phyloP scores from a whole-genome alignment of 2,888 invertebrate species.

The Andrena hattorfiana region DNA sequence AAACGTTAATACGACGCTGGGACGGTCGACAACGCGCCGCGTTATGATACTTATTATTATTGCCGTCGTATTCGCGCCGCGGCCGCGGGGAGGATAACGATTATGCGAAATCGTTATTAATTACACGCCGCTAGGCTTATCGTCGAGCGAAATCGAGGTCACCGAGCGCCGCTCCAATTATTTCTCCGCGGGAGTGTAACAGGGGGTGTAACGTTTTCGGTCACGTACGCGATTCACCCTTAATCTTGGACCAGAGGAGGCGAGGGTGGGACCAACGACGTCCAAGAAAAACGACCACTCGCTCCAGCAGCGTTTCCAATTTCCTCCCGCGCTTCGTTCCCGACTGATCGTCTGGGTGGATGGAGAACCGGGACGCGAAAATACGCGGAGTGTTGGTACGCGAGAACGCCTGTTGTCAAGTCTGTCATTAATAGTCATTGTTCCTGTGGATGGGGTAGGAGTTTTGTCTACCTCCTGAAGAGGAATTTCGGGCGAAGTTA shows the following conservation, averaged over 20 bases:
- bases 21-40: conserved; percentile 29
- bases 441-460: neutral
- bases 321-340: conserved; percentile 25
- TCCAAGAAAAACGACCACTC: conserved; percentile 36
- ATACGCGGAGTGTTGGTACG: neutral
- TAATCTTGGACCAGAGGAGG: conserved; percentile 28
- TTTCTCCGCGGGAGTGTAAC: conserved; percentile 29
- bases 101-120: conserved; percentile 66
- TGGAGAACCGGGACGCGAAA: neutral
- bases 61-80: conserved; percentile 29
- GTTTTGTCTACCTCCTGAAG: too few relatives aligned
- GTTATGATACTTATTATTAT: conserved; percentile 49
- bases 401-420: neutral
- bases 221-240: conserved; percentile 54
- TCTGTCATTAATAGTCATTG: neutral
- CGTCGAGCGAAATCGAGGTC: conserved; percentile 52
- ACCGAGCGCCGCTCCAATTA: conserved; percentile 42
- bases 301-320: conserved; percentile 31
- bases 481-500: too few relatives aligned
- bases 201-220: conserved; percentile 11
- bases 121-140: conserved; percentile 57
- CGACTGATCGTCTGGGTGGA: conserved; percentile 12
- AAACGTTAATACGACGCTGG: conserved; percentile 29
- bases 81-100: conserved; percentile 28
- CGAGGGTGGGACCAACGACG: neutral